phyloP scores from a whole-genome alignment of 2,888 invertebrate genomes.

The Eilema griseolum region DNA sequence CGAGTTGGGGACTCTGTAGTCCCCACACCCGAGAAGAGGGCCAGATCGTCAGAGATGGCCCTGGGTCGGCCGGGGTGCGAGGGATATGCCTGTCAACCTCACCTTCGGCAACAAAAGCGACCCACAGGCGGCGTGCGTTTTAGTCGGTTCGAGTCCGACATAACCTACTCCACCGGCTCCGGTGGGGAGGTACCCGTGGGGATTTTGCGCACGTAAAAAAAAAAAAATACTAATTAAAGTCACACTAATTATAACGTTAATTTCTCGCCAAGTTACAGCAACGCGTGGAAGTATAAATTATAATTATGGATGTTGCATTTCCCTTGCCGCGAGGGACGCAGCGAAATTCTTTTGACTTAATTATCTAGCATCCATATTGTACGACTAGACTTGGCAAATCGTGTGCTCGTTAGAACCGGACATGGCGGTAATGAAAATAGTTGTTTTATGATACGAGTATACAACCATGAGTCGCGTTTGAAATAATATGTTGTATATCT shows the following conservation, averaged over 20 bases:
- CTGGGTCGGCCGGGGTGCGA: no score
- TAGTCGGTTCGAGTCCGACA: no score
- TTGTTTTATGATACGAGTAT: neutral
- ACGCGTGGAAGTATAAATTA: constrained; percentile 17
- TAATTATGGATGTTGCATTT: constrained; percentile 29
- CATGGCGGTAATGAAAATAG: neutral
- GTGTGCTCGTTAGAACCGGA: constrained; percentile 4
- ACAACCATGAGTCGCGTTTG: neutral
- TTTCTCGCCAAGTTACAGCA: neutral
- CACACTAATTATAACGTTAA: neutral
- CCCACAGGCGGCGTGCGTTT: no score
- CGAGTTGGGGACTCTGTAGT: no score
- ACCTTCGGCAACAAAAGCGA: no score
- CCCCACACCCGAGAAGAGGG: no score
- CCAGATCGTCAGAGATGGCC: no score
- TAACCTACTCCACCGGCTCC: no score
- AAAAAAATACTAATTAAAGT: neutral
- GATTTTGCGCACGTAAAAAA: no score
- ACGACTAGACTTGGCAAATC: constrained; percentile 5
- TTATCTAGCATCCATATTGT: neutral
- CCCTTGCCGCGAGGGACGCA: constrained; percentile 29
- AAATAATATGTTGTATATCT: neutral
- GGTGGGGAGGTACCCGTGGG: no score
- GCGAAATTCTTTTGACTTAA: constrained; percentile 15
- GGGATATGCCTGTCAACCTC: no score